Base-by-base conservation (phyloP, 1,140 invertebrate genomes). In the Drosophila repleta region DNA sequence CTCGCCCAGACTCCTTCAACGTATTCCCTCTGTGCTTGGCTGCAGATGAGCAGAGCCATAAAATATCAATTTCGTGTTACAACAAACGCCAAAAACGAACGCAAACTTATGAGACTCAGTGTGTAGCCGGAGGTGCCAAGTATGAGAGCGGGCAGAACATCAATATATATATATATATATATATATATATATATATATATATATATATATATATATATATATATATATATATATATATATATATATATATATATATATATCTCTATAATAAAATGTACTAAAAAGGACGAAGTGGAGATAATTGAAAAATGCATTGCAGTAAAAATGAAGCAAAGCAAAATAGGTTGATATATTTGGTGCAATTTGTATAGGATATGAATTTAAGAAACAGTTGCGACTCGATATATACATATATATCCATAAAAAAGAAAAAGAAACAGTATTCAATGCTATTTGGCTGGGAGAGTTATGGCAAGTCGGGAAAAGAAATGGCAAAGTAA, bases 1-100 rank as follows among this genome's bases (percentile, higher is more conserved):
- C 29, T 13, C 24, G 3, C 46, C n/a, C 3, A 10, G 39, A 8
- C 29, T 20, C 41, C 15, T 21, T 11, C 43, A 1, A 21, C 10
- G 18, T 46, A 46, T 46, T 46, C 45, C 10, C 52, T 29, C 60
- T 41, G 20, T 35, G 37, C 39, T 15, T 24, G 35, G 45, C 61
- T 76, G 80, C 70, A 88, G 83, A 88, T 88, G 83, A 87, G 84
- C 72, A 76, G 64, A 74, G 83, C 76, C 83, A 87, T 88, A 87
- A 87, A 87, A 87, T 88, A 87, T 87, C 83, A 87, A 88, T 87
- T 87, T 87, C 76, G 79, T 76, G 81, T 87, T 88, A 87, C 78
- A 87, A 82, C 75, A 82, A 87, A 87, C 83, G 74, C 83, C 82
- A 88, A 87, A 87, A 88, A 82, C 82, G 78, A 87, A 87, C 71